These are phyloP conservation scores for Tringa solitaria DNA, from an alignment of 2,113 vertebrate species.

Conservation along the genomic window DNA sequence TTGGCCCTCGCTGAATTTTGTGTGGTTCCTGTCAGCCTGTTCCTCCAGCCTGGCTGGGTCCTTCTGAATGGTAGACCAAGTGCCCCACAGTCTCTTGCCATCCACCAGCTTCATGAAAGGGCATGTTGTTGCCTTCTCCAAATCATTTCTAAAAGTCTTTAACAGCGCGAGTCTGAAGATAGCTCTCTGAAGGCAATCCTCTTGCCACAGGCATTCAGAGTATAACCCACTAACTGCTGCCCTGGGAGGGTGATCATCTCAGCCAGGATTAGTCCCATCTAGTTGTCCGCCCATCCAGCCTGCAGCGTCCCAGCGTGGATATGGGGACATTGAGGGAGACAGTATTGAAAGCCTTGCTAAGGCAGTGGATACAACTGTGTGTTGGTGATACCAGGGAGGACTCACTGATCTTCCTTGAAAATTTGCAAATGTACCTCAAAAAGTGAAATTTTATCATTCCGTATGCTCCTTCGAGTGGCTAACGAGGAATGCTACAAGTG, in stretches of 20 bases:
- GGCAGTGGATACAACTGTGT: neutral
- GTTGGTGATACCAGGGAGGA: neutral
- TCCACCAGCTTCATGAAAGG: neutral
- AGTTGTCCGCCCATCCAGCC: neutral
- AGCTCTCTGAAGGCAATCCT: neutral
- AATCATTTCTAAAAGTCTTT: neutral
- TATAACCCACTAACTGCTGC: neutral
- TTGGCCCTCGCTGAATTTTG: neutral
- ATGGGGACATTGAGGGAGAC: neutral
- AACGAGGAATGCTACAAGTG: neutral
- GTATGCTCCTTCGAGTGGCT: neutral
- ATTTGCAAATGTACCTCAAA: neutral
- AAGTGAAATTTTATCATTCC: neutral
- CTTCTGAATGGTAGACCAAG: neutral
- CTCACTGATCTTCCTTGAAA: neutral
- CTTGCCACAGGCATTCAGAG: neutral
- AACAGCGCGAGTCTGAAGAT: neutral
- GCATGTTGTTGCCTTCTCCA: neutral
- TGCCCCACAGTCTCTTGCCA: neutral
- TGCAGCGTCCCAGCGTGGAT: neutral
- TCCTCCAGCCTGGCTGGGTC: neutral
- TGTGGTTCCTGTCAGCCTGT: neutral
- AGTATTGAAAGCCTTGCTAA: neutral
- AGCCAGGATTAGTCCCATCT: neutral
- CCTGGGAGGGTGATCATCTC: neutral